Percentiles rank a stretch among this genome's conserved stretches.
Evolutionary conservation across 2,888 invertebrate species (phyloP).

Genomic region (Leptogaster cylindrica): DNA sequence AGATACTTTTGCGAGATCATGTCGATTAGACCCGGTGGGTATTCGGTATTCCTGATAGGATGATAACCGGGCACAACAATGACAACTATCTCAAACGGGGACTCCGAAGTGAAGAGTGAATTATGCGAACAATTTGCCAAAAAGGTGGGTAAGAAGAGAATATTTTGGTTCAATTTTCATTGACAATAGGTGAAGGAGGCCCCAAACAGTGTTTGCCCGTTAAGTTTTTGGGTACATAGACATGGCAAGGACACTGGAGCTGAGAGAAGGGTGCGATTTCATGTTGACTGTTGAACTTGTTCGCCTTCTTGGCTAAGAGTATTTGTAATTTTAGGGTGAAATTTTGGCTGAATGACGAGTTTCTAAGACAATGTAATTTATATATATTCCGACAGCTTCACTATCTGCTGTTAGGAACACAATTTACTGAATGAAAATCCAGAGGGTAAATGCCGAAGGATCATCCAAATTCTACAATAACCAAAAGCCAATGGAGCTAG

Average conservation of each 20-base stretch:
- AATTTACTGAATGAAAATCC: not conserved
- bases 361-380: not conserved
- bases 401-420: not conserved
- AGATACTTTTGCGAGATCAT: conserved; percentile 12
- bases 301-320: not conserved
- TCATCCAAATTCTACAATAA: too few relatives aligned
- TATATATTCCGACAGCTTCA: not conserved
- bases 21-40: conserved; percentile 4
- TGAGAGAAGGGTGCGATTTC: conserved; percentile 4
- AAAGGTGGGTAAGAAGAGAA: not conserved
- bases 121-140: not conserved
- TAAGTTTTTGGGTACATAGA: not conserved
- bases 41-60: conserved; percentile 4
- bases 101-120: conserved; percentile 1
- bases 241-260: not conserved
- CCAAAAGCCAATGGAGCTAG: too few relatives aligned
- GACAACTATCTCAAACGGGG: conserved; percentile 5
- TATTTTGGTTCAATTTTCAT: conserved; percentile 8
- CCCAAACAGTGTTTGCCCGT: conserved; percentile 14
- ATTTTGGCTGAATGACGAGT: not conserved
- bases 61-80: conserved; percentile 18
- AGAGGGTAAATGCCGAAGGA: too few relatives aligned
- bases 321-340: conserved; percentile 20
- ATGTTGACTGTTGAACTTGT: conserved; percentile 1
- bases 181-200: conserved; percentile 16